Percentiles rank a stretch among this genome's conserved stretches.
Conservation (phyloP, 2,888 invertebrate species). For the Craniophora ligustri region DNA sequence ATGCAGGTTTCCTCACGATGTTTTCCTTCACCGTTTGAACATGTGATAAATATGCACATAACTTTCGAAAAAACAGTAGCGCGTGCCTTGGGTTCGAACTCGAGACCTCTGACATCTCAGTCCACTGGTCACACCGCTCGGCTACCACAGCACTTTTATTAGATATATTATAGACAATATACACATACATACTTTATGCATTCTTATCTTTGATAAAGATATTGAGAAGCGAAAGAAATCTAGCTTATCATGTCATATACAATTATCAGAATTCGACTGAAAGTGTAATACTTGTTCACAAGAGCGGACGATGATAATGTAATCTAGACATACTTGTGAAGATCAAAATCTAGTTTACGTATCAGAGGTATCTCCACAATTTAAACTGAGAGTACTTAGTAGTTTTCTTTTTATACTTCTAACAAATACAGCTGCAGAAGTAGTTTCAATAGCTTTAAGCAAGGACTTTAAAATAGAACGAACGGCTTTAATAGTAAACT, state of each 20-base stretch:
- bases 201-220: slow-evolving; percentile 26
- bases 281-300: background rate
- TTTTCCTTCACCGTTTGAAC: no score
- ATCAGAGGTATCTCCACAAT: background rate
- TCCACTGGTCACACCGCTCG: no score
- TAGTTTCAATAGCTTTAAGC: slow-evolving; percentile 11
- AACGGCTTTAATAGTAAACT: slow-evolving; percentile 29
- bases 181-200: slow-evolving; percentile 5
- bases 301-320: background rate
- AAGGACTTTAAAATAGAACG: slow-evolving; percentile 39
- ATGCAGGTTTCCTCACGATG: no score
- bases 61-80: no score
- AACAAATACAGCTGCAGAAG: background rate
- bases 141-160: background rate
- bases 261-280: background rate
- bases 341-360: background rate
- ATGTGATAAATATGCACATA: no score
- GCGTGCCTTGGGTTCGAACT: no score
- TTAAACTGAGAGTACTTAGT: background rate
- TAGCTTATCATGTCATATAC: slow-evolving; percentile 18
- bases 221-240: slow-evolving; percentile 29
- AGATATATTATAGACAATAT: background rate
- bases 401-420: slow-evolving; percentile 2
- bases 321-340: background rate
- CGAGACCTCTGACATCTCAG: no score